Evolutionary conservation across 2,113 vertebrate genomes (phyloP), one percentile per base, ranked within the genome.

Genomic region (Scytalopus superciliaris): DNA sequence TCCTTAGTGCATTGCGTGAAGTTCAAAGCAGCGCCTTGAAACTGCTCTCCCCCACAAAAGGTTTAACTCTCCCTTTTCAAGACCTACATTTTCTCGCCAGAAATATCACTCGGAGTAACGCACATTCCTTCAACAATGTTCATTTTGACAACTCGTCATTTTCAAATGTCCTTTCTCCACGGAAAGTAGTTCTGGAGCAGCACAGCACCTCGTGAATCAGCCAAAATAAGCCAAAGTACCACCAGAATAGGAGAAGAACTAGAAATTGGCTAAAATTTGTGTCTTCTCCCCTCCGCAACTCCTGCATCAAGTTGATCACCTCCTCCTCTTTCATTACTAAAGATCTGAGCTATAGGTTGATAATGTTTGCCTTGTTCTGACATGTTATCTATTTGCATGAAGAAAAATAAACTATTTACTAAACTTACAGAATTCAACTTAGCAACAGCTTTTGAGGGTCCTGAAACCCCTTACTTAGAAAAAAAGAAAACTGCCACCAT

Each of bases 1-100:
- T 6, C 60, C 53, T 63, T n/a, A 9, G 22, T 4, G 52, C 14
- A 13, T 4, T 33, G 7, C 12, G 7, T 0, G 5, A 56, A 31
- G 37, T 8, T 53, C 40, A 60, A 75, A 84, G 35, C 39, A 63
- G 53, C 1, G 2, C 31, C 85, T 69, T 27, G 7, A 67, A 87
- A 62, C 6, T 59, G 19, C 35, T 35, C 22, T 57, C 12, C 19
- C 33, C 25, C 1, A 1, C 14, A 5, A 60, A 44, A 66, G 49
- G 11, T 62, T 83, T 52, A 76, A n/a, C 19, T 28, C 35, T 53
- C 31, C 3, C 10, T 76, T 57, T 53, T 85, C 49, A 67, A 69
- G 37, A 42, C 27, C 28, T n/a, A 18, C 3, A 21, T 79, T 60
- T 79, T 68, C 56, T 42, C 42, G 15, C 25, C 3, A 1, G 76